phyloP scores from a whole-genome alignment of 2,797 vertebrate species.

The Halcyon badia region DNA sequence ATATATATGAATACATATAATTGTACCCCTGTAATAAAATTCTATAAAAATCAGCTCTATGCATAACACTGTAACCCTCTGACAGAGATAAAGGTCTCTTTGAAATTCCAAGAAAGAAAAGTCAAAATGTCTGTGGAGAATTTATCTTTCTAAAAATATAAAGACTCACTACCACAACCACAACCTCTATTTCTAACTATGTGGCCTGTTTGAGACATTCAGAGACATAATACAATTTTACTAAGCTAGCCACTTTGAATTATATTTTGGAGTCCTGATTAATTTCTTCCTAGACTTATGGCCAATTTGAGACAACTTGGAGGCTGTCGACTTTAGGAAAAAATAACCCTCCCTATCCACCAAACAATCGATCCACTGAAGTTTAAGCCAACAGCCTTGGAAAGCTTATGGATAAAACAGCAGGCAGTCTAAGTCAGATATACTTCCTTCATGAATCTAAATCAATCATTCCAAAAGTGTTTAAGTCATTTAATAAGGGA shows the following conservation, averaged over 20 bases:
- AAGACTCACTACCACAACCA: neutral
- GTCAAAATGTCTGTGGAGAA: neutral
- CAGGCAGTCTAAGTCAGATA: neutral
- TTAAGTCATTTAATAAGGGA: neutral
- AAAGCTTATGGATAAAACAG: neutral
- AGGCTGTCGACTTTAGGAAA: neutral
- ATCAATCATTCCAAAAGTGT: neutral
- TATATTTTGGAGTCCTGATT: conserved; percentile 25
- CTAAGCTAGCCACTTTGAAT: neutral
- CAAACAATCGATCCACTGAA: neutral
- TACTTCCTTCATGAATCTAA: neutral
- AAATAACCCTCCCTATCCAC: neutral
- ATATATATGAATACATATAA: neutral
- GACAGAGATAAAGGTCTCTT: conserved; percentile 45
- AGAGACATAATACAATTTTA: neutral
- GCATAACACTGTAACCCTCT: neutral
- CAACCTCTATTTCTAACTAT: neutral
- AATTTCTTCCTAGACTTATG: conserved; percentile 47
- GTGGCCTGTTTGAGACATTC: neutral
- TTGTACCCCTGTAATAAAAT: conserved; percentile 40
- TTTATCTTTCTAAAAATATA: neutral
- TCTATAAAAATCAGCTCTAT: conserved; percentile 33
- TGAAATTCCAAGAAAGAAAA: conserved; percentile 48
- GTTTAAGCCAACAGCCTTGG: conserved; percentile 1
- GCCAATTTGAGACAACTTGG: conserved; percentile 21